phyloP scores from a whole-genome alignment of 2,888 invertebrate genomes.

The Sialis fuliginosa region DNA sequence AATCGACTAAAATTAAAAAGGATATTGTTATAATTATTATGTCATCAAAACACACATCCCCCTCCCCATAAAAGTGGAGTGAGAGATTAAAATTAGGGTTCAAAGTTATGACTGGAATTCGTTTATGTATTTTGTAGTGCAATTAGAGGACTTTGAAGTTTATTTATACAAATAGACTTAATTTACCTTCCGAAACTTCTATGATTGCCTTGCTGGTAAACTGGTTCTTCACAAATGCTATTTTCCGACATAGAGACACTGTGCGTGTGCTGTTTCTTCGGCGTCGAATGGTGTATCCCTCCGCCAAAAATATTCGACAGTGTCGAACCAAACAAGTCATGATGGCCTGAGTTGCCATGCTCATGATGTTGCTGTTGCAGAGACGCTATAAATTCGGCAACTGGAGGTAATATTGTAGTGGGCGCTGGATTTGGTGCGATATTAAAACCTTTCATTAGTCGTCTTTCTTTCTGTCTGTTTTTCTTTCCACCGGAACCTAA shows the following conservation, averaged over 20 bases:
- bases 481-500: constrained; percentile 80
- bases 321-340: constrained; percentile 49
- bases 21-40: too few relatives aligned
- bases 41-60: too few relatives aligned
- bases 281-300: constrained; percentile 24
- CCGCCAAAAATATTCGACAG: constrained; percentile 46
- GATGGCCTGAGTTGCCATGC: constrained; percentile 18
- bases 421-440: constrained; percentile 56
- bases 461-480: constrained; percentile 80
- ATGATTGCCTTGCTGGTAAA: constrained; percentile 8
- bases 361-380: constrained; percentile 41
- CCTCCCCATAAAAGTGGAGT: too few relatives aligned
- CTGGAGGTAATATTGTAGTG: constrained; percentile 45
- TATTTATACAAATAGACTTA: too few relatives aligned
- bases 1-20: constrained; percentile 14
- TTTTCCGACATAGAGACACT: constrained; percentile 25
- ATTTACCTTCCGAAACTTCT: constrained; percentile 11
- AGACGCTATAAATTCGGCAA: constrained; percentile 62
- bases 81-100: too few relatives aligned
- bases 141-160: not conserved
- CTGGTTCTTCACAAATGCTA: constrained; percentile 23
- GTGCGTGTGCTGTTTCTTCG: constrained; percentile 19
- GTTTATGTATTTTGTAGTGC: too few relatives aligned
- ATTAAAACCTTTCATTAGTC: constrained; percentile 89
- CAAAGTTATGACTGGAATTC: too few relatives aligned